Evolutionary conservation across 37 sponge, comb jelly and placozoan species (phyloP), one percentile per base, ranked within the genome.

Genomic region (Chondrilla cf. caribensis): DNA sequence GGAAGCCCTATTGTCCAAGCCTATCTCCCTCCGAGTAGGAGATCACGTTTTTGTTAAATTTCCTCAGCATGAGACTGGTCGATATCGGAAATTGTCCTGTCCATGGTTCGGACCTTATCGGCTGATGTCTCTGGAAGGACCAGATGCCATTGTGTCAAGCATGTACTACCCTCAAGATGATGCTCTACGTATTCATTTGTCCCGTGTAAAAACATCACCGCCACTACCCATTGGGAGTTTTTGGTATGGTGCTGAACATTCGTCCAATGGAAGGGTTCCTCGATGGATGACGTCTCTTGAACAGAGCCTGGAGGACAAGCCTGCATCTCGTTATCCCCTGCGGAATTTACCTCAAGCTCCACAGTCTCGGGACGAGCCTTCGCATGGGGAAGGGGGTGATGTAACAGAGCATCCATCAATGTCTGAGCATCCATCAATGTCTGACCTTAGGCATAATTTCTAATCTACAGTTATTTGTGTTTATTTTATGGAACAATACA

Each of bases 21-120:
- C 58, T 1, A 0, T 7, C 4, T 3, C 0, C 0, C 25, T 44
- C 35, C 6, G 9, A 19, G 21, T 81, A 44, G 86, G 82, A 24
- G 58, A 86, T 58, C 70, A 81, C 75, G 86, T 71, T 0, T 58
- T 87, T 35, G 67, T 87, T 19, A 59, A 26, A 18, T 88, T 88
- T 36, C 89, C 85, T 6, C 71, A 62, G 18, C 81, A 88, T 2
- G 85, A 84, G 51, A 60, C 82, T 4, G 78, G 87, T 14, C 71
- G 83, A 44, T 59, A 57, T 54, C 36, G 87, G 65, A 87, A 87
- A 54, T 66, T 83, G 36, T 83, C 84, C 33, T 4, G 70, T 22
- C 76, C 76, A 3, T 83, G 84, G 84, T 47, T 77, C 43, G 58
- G 84, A 1, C 84, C 71, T 0, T 84, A 79, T 25, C 17, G 81